Conservation (phyloP, 2,888 invertebrate genomes). For the Beris morrisii region DNA sequence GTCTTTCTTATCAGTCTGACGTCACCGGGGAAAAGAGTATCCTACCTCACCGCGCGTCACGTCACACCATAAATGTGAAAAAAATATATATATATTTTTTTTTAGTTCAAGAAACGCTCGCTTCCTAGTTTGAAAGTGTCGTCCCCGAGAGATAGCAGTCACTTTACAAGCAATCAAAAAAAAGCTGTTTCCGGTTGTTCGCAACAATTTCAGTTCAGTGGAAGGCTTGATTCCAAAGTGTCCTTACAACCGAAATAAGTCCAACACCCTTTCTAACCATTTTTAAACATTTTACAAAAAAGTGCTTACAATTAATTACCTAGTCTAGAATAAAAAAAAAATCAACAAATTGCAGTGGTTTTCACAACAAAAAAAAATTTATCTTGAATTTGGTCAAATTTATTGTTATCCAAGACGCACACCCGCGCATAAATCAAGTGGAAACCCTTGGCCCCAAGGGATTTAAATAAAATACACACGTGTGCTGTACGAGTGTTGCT, state of each 20-base stretch:
- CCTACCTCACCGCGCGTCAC: background rate
- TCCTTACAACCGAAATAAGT: too few species aligned
- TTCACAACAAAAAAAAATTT: too few species aligned
- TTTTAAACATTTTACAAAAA: too few species aligned
- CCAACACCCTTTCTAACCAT: too few species aligned
- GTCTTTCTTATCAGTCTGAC: conserved; percentile 21
- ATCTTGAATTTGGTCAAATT: too few species aligned
- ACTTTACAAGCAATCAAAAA: too few species aligned
- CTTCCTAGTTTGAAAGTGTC: conserved; percentile 18
- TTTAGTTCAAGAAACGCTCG: conserved; percentile 10
- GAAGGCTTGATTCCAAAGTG: too few species aligned
- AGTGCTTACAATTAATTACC: too few species aligned
- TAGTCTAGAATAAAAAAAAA: too few species aligned
- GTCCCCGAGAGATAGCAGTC: background rate
- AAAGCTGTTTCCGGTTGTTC: too few species aligned
- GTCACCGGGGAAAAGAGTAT: conserved; percentile 15
- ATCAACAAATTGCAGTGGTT: too few species aligned
- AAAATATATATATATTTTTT: background rate
- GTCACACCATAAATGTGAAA: conserved; percentile 9
- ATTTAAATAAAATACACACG: conserved; percentile 1
- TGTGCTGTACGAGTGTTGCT: conserved; percentile 2
- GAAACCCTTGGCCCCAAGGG: background rate
- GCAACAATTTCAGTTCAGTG: too few species aligned
- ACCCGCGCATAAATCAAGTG: background rate
- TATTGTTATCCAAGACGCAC: conserved; percentile 16